Evolutionary conservation across 2,888 invertebrate species (phyloP).

Genomic region (Drosophila anomalata): DNA sequence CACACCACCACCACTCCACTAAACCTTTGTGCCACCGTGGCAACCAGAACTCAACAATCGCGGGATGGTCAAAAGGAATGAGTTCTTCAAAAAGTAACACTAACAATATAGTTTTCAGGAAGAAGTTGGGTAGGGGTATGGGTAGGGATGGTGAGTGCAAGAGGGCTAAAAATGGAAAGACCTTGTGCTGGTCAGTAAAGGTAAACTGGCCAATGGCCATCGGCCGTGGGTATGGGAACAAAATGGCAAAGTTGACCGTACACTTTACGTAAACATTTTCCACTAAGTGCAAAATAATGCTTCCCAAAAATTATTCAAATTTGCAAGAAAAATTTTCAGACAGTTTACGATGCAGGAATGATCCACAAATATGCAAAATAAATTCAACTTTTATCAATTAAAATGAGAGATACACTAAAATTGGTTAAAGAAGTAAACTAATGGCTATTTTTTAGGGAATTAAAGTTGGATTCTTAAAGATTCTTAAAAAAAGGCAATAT

Average conservation of each 20-base stretch:
- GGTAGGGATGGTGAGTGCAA: neutral
- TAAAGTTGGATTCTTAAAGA: neutral
- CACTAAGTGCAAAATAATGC: conserved; percentile 40
- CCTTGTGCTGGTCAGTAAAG: conserved; percentile 66
- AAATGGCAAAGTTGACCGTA: conserved; percentile 51
- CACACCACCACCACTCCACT: conserved; percentile 42
- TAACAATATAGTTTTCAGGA: conserved; percentile 10
- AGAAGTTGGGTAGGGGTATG: conserved; percentile 9
- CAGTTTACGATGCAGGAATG: neutral
- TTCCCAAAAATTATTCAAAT: conserved; percentile 14
- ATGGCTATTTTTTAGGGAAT: neutral
- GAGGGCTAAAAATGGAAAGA: conserved; percentile 3
- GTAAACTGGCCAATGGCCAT: conserved; percentile 49
- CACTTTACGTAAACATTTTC: neutral
- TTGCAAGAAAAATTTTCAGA: neutral
- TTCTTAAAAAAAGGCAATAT: no score
- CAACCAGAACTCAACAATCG: conserved; percentile 22
- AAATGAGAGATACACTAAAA: neutral
- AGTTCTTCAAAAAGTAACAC: conserved; percentile 34
- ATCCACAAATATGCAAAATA: neutral
- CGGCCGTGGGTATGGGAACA: conserved; percentile 9
- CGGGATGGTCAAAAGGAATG: conserved; percentile 60
- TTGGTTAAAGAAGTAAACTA: neutral
- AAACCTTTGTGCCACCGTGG: conserved; percentile 10
- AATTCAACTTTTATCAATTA: neutral